These are phyloP conservation scores for Ichneumon xanthorius DNA, from an alignment of 2,888 invertebrate genomes.

Conservation along the genomic window DNA sequence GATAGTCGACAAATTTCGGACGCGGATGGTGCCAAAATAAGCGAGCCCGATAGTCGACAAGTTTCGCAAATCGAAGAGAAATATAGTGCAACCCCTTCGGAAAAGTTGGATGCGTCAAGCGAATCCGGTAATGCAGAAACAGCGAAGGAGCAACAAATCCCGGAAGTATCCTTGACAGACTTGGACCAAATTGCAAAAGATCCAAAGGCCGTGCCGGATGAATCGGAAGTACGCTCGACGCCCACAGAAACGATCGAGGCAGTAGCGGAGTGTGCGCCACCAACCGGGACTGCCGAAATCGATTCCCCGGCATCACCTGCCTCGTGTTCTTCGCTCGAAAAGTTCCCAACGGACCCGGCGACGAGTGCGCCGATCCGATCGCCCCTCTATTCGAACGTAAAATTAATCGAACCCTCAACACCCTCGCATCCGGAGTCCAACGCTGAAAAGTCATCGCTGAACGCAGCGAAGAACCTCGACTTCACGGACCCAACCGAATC, in stretches of 20 bases:
- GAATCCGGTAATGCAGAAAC: background rate
- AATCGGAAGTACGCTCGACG: background rate
- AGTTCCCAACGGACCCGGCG: background rate
- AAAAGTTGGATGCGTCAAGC: background rate
- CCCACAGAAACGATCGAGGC: background rate
- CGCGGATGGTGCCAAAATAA: too few species aligned
- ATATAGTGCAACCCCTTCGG: background rate
- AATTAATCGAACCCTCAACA: background rate
- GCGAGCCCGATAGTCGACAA: too few species aligned
- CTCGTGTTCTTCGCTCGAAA: background rate
- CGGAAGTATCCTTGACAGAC: background rate
- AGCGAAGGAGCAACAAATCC: background rate
- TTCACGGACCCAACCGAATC: background rate
- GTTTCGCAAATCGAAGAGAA: background rate
- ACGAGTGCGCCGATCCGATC: slow-evolving; percentile 8
- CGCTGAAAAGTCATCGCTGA: background rate
- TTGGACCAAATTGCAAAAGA: background rate
- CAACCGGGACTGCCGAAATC: background rate
- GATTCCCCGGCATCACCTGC: slow-evolving; percentile 19
- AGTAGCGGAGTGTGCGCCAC: background rate
- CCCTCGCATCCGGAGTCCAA: background rate
- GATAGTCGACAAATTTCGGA: background rate
- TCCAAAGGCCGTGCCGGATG: background rate
- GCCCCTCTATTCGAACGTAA: background rate
- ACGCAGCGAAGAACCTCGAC: background rate